Conservation (phyloP, 1,140 invertebrate species). For the Chionoecetes opilio region DNA sequence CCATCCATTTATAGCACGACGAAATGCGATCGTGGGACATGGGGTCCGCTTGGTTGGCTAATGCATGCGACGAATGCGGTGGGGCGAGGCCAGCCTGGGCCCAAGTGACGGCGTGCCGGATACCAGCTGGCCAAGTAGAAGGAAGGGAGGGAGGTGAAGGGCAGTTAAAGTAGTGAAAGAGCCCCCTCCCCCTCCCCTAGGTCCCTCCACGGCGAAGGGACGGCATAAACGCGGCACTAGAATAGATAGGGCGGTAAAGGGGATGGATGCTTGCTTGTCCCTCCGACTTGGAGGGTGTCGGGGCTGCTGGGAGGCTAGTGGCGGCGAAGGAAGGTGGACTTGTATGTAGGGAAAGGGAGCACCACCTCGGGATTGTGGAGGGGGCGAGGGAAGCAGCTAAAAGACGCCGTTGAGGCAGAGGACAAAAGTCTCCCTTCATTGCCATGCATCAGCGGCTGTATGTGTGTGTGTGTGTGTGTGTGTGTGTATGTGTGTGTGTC, state of each 20-base stretch:
- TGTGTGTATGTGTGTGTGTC: constrained; percentile 38
- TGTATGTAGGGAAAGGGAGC: neutral
- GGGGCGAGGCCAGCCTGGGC: neutral
- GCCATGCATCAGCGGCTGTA: neutral
- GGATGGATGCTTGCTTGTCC: neutral
- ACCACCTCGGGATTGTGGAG: neutral
- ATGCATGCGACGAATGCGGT: neutral
- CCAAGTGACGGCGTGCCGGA: neutral
- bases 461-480: constrained; percentile 21
- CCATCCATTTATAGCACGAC: neutral
- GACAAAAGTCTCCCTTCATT: neutral
- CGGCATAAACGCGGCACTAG: constrained; percentile 1
- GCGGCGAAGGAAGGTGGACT: neutral
- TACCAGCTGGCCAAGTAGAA: neutral
- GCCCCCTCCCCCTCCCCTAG: neutral
- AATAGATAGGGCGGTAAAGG: constrained; percentile 28
- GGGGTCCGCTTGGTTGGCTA: neutral
- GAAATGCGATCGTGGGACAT: neutral
- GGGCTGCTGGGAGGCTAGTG: too few relatives aligned
- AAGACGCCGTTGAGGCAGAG: neutral
- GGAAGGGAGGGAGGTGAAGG: neutral
- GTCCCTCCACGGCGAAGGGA: neutral
- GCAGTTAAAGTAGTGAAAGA: neutral
- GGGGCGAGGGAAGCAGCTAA: neutral
- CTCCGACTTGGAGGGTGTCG: neutral